Base-by-base conservation (phyloP, 2,797 vertebrate genomes). In the Propithecus perrieri region DNA sequence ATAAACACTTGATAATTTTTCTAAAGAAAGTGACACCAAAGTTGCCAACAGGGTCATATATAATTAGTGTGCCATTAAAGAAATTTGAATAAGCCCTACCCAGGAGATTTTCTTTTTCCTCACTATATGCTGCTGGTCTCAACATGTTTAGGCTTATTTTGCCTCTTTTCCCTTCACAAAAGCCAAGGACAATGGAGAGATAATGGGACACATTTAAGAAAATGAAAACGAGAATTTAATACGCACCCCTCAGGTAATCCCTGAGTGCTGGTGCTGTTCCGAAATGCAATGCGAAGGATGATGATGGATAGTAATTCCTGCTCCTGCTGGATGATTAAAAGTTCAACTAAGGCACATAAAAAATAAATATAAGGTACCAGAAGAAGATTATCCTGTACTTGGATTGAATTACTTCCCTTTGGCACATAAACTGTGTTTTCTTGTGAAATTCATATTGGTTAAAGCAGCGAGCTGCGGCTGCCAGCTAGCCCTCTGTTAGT, bases 1-100 rank as follows among this genome's bases (percentile, higher is more conserved):
- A 76, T 80, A 94, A 93, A 92, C 11, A 48, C 6, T 12, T 50
- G 46, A 50, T 78, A 7, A 78, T 80, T 89, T 96, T 97, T 95
- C 81, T 79, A 72, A 93, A 59, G 33, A 96, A 96, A 86, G 2
- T 59, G 65, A 84, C 65, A 84, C 18, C 38, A 41, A 35, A 76
- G 41, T 26, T 55, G 48, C 33, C 2, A 0, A 65, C 20, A 46
- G 28, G 75, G 65, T 65, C 35, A 55, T 55, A 48, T 55, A 76
- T 55, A 93, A 69, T 69, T 88, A 91, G 41, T 6, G 1, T 59
- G 61, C n/a, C 65, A 55, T 93, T 92, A 57, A 55, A 61, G 48
- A 43, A 17, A 57, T 20, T 71, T 43, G 69, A 96, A 46, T 24
- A 94, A 96, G 69, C 8, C 65, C 61, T 38, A 89, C 15, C 33